Evolutionary conservation across 2,113 vertebrate species (phyloP).

Genomic region (Halcyon malimbica): DNA sequence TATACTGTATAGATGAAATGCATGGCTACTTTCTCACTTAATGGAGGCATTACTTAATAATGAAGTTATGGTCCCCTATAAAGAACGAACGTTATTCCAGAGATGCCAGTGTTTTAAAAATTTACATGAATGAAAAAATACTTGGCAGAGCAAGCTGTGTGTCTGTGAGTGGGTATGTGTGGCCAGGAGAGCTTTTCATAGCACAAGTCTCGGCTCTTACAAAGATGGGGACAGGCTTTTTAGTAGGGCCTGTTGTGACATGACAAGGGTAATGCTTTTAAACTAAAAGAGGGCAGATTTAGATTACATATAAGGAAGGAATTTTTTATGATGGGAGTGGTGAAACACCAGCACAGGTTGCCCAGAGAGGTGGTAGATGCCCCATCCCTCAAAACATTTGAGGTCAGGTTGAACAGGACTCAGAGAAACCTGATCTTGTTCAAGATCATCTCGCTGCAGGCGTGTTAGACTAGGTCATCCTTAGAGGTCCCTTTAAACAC

Average conservation of each 20-base stretch:
- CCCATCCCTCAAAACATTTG: background rate
- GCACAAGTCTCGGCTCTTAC: background rate
- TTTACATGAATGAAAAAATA: slow-evolving; percentile 22
- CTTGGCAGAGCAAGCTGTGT: slow-evolving; percentile 13
- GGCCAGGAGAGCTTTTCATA: background rate
- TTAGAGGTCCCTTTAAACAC: background rate
- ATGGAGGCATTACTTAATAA: slow-evolving; percentile 62
- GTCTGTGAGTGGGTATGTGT: background rate
- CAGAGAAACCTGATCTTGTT: background rate
- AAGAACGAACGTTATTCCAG: slow-evolving; percentile 56
- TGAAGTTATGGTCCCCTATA: slow-evolving; percentile 32
- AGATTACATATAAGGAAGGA: background rate
- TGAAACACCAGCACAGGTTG: background rate
- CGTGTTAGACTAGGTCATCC: background rate
- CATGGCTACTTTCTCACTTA: slow-evolving; percentile 39
- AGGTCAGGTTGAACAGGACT: background rate
- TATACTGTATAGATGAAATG: slow-evolving; percentile 17
- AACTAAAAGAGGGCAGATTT: background rate
- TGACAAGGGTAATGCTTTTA: background rate
- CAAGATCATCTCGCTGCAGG: background rate
- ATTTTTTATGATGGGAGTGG: background rate
- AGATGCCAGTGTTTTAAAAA: slow-evolving; percentile 42
- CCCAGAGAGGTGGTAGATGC: background rate
- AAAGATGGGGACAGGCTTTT: background rate
- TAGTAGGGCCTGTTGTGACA: background rate